Evolutionary conservation across 2,113 vertebrate genomes (phyloP).

Genomic region (Paradisaea rubra): DNA sequence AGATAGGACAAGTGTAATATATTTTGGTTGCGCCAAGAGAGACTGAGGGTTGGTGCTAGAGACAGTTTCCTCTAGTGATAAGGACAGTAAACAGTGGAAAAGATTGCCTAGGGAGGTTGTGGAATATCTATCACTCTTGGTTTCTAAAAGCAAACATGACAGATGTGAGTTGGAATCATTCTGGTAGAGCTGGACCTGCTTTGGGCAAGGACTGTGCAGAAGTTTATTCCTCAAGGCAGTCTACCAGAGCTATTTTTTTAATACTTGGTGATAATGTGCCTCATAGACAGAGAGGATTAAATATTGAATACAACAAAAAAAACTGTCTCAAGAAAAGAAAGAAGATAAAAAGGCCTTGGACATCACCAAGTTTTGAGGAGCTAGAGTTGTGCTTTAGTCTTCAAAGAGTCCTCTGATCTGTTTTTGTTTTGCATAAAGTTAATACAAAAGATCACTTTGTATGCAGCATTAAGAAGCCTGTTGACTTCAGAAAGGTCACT

Average conservation of each 20-base stretch:
- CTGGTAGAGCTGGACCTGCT: neutral
- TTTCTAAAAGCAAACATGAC: conserved; percentile 20
- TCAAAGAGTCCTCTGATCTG: neutral
- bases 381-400: neutral
- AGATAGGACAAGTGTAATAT: neutral
- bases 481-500: neutral
- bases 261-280: neutral
- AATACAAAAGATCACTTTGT: neutral
- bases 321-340: neutral
- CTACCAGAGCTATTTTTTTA: neutral
- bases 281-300: neutral
- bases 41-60: neutral
- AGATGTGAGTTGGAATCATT: neutral
- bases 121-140: neutral
- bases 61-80: neutral
- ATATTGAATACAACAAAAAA: neutral
- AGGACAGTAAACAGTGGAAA: conserved; percentile 1
- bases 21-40: neutral
- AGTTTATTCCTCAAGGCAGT: neutral
- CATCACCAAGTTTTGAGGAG: neutral
- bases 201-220: neutral
- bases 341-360: neutral
- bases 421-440: neutral
- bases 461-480: neutral
- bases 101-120: neutral